Evolutionary conservation across 2,113 vertebrate genomes (phyloP), one percentile per base, ranked within the genome.

Genomic region (Otocyon megalotis): DNA sequence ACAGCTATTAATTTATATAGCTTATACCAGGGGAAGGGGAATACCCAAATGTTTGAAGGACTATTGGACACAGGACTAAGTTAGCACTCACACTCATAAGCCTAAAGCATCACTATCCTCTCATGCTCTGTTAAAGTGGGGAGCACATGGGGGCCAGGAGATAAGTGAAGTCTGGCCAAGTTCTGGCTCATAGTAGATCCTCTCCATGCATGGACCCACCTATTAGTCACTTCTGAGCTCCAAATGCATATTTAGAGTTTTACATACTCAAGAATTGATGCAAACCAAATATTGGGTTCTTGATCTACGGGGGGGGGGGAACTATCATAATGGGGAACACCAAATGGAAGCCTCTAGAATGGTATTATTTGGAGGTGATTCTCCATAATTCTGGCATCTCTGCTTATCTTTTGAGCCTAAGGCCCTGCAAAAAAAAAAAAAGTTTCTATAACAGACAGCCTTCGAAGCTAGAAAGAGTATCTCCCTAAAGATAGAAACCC

Each of bases 221-320:
- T 26, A 53, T 12, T 63, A 9, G 24, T 72, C 30, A 79, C 9
- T 58, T 56, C 48, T 43, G 48, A 26, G 13, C n/a, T 30, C 13
- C 26, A 77, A 4, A 50, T 28, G 32, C 26, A 37, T 4, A 32
- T 82, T 53, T 81, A 17, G 19, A 5, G 58, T 71, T 69, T 69
- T 6, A 88, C 5, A 56, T 35, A 15, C 43, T 22, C 28, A 4
- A 37, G 58, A 53, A 54, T 24, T 53, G 37, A 43, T 50, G 24
- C 54, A 94, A 30, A 7, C 85, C 22, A 24, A 8, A 37, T 32
- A 32, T 12, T 60, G 74, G 74, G 22, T 50, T 88, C 84, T 53
- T 94, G 93, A 63, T 56, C 76, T 71, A 16, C 72, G 54, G n/a
- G n/a, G n/a, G n/a, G n/a, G n/a, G n/a, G n/a, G n/a, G n/a, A 88